phyloP scores from a whole-genome alignment of 2,113 vertebrate genomes.

The Varanus salvator region DNA sequence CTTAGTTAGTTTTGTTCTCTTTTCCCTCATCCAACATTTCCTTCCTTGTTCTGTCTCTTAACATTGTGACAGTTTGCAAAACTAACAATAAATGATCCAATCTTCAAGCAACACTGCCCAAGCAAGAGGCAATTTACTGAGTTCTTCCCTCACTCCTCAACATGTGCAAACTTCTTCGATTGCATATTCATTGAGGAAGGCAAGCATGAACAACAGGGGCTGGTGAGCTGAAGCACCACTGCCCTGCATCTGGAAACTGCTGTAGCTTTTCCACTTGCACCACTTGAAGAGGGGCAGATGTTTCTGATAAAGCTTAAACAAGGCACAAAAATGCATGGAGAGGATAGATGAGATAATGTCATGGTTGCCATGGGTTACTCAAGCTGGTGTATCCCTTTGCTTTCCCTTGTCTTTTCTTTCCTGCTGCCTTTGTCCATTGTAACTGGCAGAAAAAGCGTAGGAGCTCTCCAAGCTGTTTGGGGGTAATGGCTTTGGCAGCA shows the following conservation, averaged over 20 bases:
- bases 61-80: background rate
- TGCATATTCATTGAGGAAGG: background rate
- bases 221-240: background rate
- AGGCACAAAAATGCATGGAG: background rate
- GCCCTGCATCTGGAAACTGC: background rate
- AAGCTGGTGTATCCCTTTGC: background rate
- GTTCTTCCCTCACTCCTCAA: background rate
- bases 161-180: background rate
- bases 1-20: background rate
- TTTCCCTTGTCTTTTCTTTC: background rate
- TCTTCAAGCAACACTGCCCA: background rate
- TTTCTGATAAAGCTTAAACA: background rate
- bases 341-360: constrained; percentile 8
- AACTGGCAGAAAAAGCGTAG: background rate
- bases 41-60: background rate
- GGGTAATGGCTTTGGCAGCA: background rate
- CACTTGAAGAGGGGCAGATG: background rate
- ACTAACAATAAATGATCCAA: background rate
- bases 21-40: background rate
- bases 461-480: background rate
- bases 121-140: background rate
- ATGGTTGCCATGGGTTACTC: constrained; percentile 13
- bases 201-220: background rate
- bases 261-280: background rate
- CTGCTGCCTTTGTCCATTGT: background rate